A percentile compares a stretch with the other conserved stretches of the same genome.
Evolutionary conservation across 2,113 vertebrate species (phyloP).

Genomic region (Pluvialis apricaria): DNA sequence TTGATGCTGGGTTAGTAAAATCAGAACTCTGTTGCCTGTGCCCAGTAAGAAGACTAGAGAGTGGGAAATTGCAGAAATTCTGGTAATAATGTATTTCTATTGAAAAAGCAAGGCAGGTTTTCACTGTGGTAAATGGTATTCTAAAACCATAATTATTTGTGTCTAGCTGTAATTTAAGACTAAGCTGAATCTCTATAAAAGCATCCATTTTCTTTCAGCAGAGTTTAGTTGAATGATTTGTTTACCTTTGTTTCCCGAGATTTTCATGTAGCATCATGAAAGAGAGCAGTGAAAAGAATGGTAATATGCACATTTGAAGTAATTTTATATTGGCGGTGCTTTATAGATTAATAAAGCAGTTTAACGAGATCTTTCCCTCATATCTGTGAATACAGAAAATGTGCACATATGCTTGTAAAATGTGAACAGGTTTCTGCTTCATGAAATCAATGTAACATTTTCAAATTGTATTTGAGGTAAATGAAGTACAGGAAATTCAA

Average conservation of each 20-base stretch:
- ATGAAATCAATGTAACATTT: neutral
- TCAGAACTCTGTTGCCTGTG: neutral
- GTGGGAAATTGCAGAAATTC: neutral
- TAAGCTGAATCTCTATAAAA: neutral
- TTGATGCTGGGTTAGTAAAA: neutral
- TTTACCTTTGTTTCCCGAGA: neutral
- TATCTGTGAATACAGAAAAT: neutral
- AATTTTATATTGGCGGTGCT: neutral
- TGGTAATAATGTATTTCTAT: neutral
- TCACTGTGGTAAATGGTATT: neutral
- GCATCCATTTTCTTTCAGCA: neutral
- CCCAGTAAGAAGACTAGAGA: neutral
- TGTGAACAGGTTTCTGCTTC: neutral
- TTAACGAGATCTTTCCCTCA: fast-evolving
- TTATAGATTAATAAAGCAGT: neutral
- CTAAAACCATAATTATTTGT: neutral
- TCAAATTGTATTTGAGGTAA: neutral
- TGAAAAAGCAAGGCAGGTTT: neutral
- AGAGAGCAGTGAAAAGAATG: neutral
- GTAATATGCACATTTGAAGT: neutral
- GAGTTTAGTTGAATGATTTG: neutral
- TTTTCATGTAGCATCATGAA: neutral
- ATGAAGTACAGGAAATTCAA: neutral
- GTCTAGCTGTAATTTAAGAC: neutral
- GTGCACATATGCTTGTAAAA: neutral